Base-by-base conservation (phyloP, 2,113 vertebrate species). In the Archocentrus centrarchus region DNA sequence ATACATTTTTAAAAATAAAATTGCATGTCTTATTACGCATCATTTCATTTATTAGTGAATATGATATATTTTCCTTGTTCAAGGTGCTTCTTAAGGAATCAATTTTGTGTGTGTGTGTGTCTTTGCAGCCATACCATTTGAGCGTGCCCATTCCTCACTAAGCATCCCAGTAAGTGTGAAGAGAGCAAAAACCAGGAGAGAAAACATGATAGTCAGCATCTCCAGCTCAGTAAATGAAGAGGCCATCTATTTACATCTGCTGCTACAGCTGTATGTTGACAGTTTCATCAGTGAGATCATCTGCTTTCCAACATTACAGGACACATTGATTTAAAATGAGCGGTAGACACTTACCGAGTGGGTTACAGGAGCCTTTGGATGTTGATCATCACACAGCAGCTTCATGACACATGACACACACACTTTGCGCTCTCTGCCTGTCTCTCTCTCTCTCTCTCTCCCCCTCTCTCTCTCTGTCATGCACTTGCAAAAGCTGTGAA, bases 121-220 rank as follows among this genome's bases (percentile, higher is more conserved):
- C 41, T 81, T n/a, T 88, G 77, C 44, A 66, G 24, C 59, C 81
- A 3, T 93, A 95, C 93, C 93, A 41, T 87, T 18, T 1, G 61
- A 20, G 3, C 18, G 3, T 47, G 50, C 57, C 32, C 73, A 79
- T 20, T 73, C 91, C 75, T 96, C 94, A 1, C 50, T 77, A 47
- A 96, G 78, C 58, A 95, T 90, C 62, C 95, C 95, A 44, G 61
- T 82, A 17, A 95, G 80, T 5, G 93, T 94, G 86, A 94, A 91
- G 41, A 96, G 84, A 82, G 87, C 47, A 24, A 96, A 96, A 47
- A 95, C 91, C 83, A 94, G 47, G 27, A 96, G 87, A 44, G 93
- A 94, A 59, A 96, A 93, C 24, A 95, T 4, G 75, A 96, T 91
- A 2, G 58, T 89, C 64, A 89, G 15, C 59, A 27, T 88, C 84